Evolutionary conservation across 2,113 vertebrate species (phyloP), one percentile per base, ranked within the genome.

Genomic region (Silurus asotus): DNA sequence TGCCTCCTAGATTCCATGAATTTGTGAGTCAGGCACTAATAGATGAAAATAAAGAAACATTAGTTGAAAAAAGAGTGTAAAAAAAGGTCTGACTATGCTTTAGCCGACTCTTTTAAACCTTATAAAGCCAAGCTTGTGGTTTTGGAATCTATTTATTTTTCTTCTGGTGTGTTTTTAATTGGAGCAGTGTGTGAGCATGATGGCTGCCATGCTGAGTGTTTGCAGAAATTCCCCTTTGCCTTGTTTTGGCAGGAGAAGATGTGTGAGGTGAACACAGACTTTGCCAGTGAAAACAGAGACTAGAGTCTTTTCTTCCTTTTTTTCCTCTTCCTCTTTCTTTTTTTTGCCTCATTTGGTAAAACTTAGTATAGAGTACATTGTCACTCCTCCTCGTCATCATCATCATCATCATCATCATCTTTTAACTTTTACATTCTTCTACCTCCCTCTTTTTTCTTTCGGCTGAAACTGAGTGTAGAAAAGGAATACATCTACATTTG

Each of bases 231-330:
- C 83, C 72, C 49, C 87, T 89, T 37, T 65, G 82, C 87, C 88
- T 91, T 88, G 91, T 84, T 88, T 90, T 92, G 92, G 69, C 90
- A 89, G 65, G 84, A 87, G 0, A 69, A 81, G 58, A 86, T 56
- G 64, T 86, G 45, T 86, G 75, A 90, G 72, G 70, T 86, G 77
- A 75, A 86, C 58, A 85, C 55, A 84, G 45, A 78, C 79, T 87
- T 88, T 58, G 48, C 55, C 8, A 56, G 48, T 55, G 25, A 69
- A 72, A 76, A 55, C 20, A 37, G 51, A 80, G 67, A 45, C 28
- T 62, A n/a, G 51, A 17, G 1, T 65, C 69, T 74, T 8, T 74
- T 65, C 48, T 56, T 77, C 23, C 10, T 78, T 17, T 59, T 67
- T 25, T 53, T 88, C 59, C 59, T 51, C 45, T 81, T 8, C 25